These are phyloP conservation scores for Dromococcyx pavoninus DNA, from an alignment of 2,797 vertebrate genomes.

Conservation along the genomic window DNA sequence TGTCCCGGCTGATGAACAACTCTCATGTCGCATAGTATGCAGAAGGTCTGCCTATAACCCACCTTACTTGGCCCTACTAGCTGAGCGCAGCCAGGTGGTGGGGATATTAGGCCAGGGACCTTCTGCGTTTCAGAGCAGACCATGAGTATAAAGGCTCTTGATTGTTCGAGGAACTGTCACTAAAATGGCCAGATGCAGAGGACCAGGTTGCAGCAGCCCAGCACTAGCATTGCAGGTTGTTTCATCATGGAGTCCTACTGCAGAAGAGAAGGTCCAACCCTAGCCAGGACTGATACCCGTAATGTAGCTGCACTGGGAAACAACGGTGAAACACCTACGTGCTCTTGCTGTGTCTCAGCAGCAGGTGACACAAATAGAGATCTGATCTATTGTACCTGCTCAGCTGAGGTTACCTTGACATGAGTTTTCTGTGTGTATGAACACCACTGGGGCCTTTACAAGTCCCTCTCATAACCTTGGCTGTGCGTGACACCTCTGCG, in stretches of 20 bases:
- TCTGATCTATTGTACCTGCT: background rate
- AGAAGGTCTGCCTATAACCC: background rate
- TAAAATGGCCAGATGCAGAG: rapidly evolving
- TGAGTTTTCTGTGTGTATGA: background rate
- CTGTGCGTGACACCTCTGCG: rapidly evolving
- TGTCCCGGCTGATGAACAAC: background rate
- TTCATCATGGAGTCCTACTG: background rate
- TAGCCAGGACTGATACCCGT: background rate
- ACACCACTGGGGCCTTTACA: background rate
- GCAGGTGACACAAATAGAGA: background rate
- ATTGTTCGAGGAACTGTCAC: background rate
- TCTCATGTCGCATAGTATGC: background rate
- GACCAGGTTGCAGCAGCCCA: background rate
- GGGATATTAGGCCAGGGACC: background rate
- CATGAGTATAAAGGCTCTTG: background rate
- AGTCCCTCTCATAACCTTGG: background rate
- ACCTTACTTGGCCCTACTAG: background rate
- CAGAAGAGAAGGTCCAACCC: background rate
- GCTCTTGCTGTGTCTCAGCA: background rate
- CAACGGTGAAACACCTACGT: rapidly evolving
- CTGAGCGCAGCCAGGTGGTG: background rate
- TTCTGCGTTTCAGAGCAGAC: background rate
- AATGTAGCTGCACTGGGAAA: background rate
- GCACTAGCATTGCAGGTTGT: background rate
- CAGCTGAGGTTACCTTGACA: rapidly evolving